These are phyloP conservation scores for Lagopus muta DNA, from an alignment of 2,113 vertebrate species.

Conservation along the genomic window DNA sequence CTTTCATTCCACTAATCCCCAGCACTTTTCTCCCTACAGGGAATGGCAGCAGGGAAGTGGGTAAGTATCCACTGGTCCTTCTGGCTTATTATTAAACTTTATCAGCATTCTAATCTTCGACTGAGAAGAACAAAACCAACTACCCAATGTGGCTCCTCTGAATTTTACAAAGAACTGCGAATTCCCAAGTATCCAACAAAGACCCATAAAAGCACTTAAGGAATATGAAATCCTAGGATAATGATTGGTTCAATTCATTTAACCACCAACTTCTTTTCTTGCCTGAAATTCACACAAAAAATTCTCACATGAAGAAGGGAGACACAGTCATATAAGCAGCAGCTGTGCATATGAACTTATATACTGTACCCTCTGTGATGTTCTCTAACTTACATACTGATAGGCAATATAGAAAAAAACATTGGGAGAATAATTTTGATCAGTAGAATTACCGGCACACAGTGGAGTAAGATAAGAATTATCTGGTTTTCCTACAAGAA, in stretches of 20 bases:
- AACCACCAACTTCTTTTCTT: not conserved
- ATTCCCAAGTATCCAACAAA: not conserved
- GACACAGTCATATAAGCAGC: not conserved
- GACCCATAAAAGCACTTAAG: not conserved
- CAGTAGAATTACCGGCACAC: not conserved
- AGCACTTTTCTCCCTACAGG: not conserved
- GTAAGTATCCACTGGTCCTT: not conserved
- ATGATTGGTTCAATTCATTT: not conserved
- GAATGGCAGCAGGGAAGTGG: not conserved
- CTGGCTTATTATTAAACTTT: not conserved
- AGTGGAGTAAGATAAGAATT: not conserved
- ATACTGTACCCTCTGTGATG: not conserved
- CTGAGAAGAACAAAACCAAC: not conserved
- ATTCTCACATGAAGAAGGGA: not conserved
- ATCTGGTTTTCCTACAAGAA: not conserved
- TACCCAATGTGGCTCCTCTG: not conserved
- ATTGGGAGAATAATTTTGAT: not conserved
- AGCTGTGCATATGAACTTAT: not conserved
- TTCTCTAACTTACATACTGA: not conserved
- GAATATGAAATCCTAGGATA: not conserved
- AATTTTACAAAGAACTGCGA: not conserved
- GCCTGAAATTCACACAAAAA: not conserved
- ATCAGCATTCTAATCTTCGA: not conserved
- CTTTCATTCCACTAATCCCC: not conserved
- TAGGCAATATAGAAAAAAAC: not conserved